Percentiles rank a stretch among this genome's conserved stretches.
These are phyloP conservation scores for Neodon shergylaensis DNA, from an alignment of 2,113 vertebrate genomes.

Conservation along the genomic window DNA sequence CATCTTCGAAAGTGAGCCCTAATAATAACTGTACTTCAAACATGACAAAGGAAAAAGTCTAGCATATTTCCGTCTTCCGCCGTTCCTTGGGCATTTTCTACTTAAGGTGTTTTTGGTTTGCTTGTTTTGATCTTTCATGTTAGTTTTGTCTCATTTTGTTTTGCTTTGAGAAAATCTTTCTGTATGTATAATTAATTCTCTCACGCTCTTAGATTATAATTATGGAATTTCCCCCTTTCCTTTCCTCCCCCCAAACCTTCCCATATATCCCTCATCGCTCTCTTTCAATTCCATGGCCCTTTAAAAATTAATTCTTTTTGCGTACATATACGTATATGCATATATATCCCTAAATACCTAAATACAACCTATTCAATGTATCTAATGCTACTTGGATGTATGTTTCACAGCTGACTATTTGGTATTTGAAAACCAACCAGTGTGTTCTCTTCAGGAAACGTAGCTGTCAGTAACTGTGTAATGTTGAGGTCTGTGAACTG, in stretches of 20 bases:
- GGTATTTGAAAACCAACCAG: background rate
- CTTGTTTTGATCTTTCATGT: background rate
- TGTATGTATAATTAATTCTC: background rate
- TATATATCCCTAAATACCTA: background rate
- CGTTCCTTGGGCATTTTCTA: constrained; percentile 69
- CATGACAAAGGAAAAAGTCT: background rate
- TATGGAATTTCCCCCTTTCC: background rate
- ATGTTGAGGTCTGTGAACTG: background rate
- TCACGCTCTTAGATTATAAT: background rate
- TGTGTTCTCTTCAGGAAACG: background rate
- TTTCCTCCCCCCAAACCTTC: background rate
- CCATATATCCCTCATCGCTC: background rate
- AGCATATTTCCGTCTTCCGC: constrained; percentile 26
- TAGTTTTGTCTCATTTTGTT: background rate
- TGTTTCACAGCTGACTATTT: background rate
- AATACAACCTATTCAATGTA: background rate
- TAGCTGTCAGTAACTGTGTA: no score
- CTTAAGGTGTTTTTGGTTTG: background rate
- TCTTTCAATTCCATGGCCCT: background rate
- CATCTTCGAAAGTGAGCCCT: background rate
- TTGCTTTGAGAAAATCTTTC: background rate
- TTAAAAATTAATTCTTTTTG: background rate
- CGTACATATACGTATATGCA: no score
- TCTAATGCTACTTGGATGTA: background rate
- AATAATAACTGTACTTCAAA: background rate